Conservation (phyloP, 64 coral and sea anemone genomes). For the Platygyra sinensis region DNA sequence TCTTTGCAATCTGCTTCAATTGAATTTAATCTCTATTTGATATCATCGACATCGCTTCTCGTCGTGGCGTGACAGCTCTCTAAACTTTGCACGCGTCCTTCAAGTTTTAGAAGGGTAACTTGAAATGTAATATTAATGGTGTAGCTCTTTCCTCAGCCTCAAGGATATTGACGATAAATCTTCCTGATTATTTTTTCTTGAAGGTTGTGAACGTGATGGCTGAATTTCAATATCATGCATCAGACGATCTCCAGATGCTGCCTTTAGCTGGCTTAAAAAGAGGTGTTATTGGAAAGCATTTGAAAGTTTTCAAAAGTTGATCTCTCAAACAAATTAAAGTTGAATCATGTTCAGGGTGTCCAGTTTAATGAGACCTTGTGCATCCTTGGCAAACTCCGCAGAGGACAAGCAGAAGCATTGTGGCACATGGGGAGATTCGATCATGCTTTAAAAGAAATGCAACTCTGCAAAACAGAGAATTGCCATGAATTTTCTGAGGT, state of each 20-base stretch:
- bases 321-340: background rate
- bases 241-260: background rate
- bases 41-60: too few species aligned
- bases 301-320: background rate
- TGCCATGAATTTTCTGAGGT: conserved; percentile 6
- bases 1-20: too few species aligned
- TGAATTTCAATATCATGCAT: background rate
- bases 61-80: too few species aligned
- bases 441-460: background rate
- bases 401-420: background rate
- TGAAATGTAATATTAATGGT: too few species aligned
- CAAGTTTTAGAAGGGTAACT: too few species aligned
- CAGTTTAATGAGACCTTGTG: background rate
- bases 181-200: too few species aligned
- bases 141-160: too few species aligned
- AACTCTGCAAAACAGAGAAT: background rate
- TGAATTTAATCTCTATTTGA: too few species aligned
- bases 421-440: background rate
- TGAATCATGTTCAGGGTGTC: background rate
- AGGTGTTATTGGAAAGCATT: background rate
- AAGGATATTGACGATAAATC: too few species aligned
- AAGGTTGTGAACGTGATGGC: background rate
- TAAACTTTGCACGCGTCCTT: too few species aligned
- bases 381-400: background rate
- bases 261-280: background rate